phyloP scores from a whole-genome alignment of 2,797 vertebrate genomes.

The Bradypodion pumilum region DNA sequence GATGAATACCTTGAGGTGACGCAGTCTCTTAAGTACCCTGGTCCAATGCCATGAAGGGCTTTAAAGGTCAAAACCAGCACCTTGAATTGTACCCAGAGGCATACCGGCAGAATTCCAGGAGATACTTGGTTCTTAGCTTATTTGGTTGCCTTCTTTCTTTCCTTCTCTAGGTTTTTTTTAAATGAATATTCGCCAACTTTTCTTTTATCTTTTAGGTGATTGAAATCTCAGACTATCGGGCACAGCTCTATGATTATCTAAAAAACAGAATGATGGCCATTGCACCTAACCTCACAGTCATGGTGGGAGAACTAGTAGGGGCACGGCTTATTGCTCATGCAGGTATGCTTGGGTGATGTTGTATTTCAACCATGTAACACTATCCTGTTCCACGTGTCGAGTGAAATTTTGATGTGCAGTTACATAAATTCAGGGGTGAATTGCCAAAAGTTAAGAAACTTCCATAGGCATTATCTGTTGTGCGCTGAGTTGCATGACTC shows the following conservation, averaged over 20 bases:
- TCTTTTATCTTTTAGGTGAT: slow-evolving; percentile 82
- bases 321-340: slow-evolving; percentile 96
- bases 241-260: slow-evolving; percentile 95
- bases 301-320: slow-evolving; percentile 97
- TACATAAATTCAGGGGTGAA: no score
- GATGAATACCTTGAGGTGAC: no score
- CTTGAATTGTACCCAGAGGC: no score
- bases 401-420: background rate
- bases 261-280: slow-evolving; percentile 99
- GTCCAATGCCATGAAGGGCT: no score
- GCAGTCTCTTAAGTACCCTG: no score
- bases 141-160: background rate
- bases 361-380: background rate
- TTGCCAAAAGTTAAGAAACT: no score
- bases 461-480: no score
- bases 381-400: no score
- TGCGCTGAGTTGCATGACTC: no score
- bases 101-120: no score
- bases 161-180: background rate
- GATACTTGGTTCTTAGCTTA: background rate
- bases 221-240: slow-evolving; percentile 94
- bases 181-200: background rate
- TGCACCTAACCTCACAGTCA: slow-evolving; percentile 93
- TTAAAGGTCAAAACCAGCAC: no score
- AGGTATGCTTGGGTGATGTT: slow-evolving; percentile 75